Evolutionary conservation across 1,140 invertebrate species (phyloP), one percentile per base, ranked within the genome.

Genomic region (Pollicipes pollicipes): DNA sequence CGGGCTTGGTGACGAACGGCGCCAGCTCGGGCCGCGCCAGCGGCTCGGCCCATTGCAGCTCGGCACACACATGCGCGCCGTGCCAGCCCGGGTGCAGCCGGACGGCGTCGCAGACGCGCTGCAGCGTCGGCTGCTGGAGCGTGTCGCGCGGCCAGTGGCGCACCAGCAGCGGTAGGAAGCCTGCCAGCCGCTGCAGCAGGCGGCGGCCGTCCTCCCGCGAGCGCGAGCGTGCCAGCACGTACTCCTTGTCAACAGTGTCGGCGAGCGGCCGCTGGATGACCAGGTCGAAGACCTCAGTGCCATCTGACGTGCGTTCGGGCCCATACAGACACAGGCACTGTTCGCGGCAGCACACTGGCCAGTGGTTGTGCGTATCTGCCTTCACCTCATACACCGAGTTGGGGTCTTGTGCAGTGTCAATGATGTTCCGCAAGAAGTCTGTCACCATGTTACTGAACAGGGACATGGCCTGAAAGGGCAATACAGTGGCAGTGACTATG

Each of bases 371-470:
- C 69, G 76, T 75, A 69, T 78, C 77, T 10, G 70, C 66, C 72
- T 73, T 73, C 17, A 78, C 77, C 72, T 78, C 77, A 4, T 77
- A 66, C 21, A 78, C 77, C 24, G 64, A 3, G 64, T 66, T 29
- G n/a, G 64, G 64, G 28, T 66, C 64, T 21, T 21, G 13, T 10
- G 13, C 24, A 21, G 45, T 21, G 45, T 21, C 45, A 2, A 58
- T 10, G 13, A 58, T 21, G 17, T 58, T 21, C 6, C 45, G 45
- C 45, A 58, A 21, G 21, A 58, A 58, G 45, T 58, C 45, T 24
- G 45, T 58, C 45, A 58, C 45, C 45, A 58, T 10, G 21, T 58
- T 58, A 24, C 13, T 21, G 45, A 58, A 58, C 45, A 58, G 6
- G 2, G 45, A 58, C 45, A 58, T 58, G 45, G 17, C 45, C 45